Conservation (phyloP, 2,888 invertebrate genomes). For the Melanostoma mellinum region DNA sequence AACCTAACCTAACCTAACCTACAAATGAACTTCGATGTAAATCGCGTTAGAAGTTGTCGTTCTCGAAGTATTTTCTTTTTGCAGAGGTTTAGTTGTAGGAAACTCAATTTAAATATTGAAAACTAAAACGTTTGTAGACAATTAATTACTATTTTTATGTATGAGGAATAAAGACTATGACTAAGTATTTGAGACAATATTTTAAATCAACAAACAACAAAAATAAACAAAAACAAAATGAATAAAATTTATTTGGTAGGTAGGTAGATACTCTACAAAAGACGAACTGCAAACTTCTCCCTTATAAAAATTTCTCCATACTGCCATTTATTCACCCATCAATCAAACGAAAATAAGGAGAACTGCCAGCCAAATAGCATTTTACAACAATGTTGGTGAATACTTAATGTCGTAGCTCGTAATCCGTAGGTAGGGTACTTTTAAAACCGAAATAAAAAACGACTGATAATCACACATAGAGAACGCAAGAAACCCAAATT, state of each 20-base stretch:
- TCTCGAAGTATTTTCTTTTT: too few relatives aligned
- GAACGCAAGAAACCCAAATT: conserved; percentile 36
- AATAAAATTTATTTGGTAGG: neutral
- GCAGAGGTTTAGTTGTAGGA: too few relatives aligned
- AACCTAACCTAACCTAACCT: too few relatives aligned
- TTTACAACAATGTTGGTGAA: conserved; percentile 63
- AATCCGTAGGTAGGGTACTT: too few relatives aligned
- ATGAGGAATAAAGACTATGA: neutral
- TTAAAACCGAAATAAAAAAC: neutral
- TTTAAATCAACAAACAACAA: neutral
- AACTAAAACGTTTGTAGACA: too few relatives aligned
- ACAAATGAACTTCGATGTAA: conserved; percentile 20
- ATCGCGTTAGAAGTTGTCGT: too few relatives aligned
- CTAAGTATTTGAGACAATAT: neutral
- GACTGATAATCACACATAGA: conserved; percentile 32
- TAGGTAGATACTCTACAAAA: too few relatives aligned
- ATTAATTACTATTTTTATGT: too few relatives aligned
- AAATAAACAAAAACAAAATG: conserved; percentile 3
- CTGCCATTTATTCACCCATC: conserved; percentile 58
- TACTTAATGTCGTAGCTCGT: conserved; percentile 35
- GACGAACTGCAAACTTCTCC: conserved; percentile 10
- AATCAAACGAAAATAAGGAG: conserved; percentile 67
- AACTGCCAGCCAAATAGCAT: conserved; percentile 46
- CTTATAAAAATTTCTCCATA: conserved; percentile 63
- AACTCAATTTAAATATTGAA: too few relatives aligned